These are phyloP conservation scores for Drosophila longiperda DNA, from an alignment of 2,888 invertebrate species.

Conservation along the genomic window DNA sequence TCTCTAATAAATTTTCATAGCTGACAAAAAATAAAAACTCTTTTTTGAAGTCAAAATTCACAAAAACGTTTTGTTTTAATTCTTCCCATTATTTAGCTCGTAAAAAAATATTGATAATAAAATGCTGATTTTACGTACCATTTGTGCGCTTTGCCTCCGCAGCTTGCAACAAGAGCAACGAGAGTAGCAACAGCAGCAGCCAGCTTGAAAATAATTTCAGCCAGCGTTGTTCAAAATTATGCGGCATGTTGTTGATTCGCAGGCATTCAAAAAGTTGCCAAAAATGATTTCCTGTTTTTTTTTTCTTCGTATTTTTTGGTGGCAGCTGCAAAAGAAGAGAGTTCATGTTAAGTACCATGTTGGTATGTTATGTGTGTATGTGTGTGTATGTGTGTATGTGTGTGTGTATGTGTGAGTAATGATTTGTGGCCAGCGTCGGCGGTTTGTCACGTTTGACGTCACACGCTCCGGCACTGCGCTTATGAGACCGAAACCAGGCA, in stretches of 20 bases:
- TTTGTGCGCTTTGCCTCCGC: conserved; percentile 69
- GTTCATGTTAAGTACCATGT: conserved; percentile 36
- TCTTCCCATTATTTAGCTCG: too few relatives aligned
- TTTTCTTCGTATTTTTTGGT: conserved; percentile 11
- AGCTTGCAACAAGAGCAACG: conserved; percentile 51
- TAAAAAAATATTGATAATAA: too few relatives aligned
- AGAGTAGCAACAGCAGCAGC: conserved; percentile 38
- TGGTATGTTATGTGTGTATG: conserved; percentile 9
- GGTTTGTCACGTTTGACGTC: conserved; percentile 68
- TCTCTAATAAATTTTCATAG: neutral
- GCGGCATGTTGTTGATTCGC: conserved; percentile 75
- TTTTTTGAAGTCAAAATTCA: neutral
- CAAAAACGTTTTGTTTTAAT: accelerated
- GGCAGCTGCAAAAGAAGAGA: conserved; percentile 59
- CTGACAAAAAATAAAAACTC: neutral
- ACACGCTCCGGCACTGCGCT: conserved; percentile 47
- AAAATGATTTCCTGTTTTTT: conserved; percentile 70
- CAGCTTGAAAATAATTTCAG: conserved; percentile 70
- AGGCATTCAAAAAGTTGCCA: conserved; percentile 71
- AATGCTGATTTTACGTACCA: conserved; percentile 64
- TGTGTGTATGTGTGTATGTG: conserved; percentile 21
- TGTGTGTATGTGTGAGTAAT: conserved; percentile 34
- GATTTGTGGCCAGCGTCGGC: conserved; percentile 28
- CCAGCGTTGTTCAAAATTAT: conserved; percentile 81
- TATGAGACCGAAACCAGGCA: conserved; percentile 61